Percentiles rank a stretch among this genome's conserved stretches.
Conservation (phyloP, 1,140 invertebrate species). For the Papilio machaon region DNA sequence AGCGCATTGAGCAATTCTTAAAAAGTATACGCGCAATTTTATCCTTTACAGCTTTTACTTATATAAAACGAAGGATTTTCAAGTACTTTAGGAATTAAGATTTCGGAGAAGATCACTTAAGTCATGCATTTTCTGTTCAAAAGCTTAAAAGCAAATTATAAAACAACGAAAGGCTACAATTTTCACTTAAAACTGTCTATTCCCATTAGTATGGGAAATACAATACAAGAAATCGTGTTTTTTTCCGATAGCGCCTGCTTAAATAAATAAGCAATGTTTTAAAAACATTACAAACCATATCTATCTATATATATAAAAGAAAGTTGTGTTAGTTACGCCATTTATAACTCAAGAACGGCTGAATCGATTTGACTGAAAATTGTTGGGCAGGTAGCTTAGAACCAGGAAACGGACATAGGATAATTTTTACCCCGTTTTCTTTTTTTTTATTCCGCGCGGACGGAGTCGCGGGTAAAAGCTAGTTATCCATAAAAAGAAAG, state of each 20-base stretch:
- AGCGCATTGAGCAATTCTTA: background rate
- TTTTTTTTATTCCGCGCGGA: no score
- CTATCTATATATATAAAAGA: no score
- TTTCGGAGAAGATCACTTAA: background rate
- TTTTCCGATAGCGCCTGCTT: background rate
- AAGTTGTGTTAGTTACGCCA: no score
- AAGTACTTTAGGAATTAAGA: no score
- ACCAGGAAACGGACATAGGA: no score
- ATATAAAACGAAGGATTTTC: no score
- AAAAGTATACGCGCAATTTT: background rate
- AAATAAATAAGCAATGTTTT: background rate
- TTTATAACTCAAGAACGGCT: no score
- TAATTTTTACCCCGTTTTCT: no score
- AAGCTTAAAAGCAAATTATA: background rate
- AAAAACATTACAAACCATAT: background rate
- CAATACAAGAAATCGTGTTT: background rate
- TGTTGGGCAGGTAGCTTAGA: no score
- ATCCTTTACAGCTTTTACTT: background rate
- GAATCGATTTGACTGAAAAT: no score
- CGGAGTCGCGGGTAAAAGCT: no score
- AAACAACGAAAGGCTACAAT: background rate
- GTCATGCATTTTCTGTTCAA: background rate
- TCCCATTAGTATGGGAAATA: background rate
- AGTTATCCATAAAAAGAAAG: no score
- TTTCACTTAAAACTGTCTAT: background rate